phyloP scores from a whole-genome alignment of 2,888 invertebrate genomes.

The Congeria kusceri region DNA sequence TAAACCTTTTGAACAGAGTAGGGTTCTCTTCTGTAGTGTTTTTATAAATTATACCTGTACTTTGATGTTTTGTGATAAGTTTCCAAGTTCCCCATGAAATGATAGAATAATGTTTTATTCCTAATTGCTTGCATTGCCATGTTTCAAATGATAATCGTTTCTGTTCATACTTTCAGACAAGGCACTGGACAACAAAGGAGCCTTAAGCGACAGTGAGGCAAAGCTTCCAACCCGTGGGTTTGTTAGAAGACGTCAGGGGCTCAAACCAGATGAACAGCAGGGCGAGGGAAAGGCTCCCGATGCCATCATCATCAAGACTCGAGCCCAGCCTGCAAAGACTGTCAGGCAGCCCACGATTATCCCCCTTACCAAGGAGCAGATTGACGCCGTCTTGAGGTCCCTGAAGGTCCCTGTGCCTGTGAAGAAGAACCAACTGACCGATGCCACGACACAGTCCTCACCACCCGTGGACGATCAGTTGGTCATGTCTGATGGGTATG shows the following conservation, averaged over 20 bases:
- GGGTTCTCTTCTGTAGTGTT: no score
- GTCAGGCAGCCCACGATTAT: constrained; percentile 69
- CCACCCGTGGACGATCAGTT: constrained; percentile 31
- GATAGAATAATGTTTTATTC: no score
- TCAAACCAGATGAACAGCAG: constrained; percentile 34
- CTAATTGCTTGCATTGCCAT: no score
- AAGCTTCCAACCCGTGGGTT: constrained; percentile 61
- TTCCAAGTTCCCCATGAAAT: no score
- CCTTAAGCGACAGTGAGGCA: constrained; percentile 1
- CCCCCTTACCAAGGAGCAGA: constrained; percentile 76
- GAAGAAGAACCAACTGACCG: constrained; percentile 46
- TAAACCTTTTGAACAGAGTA: no score
- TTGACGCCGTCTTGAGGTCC: constrained; percentile 76
- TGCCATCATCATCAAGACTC: constrained; percentile 62
- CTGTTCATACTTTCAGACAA: no score
- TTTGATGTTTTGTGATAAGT: no score
- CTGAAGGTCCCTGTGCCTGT: constrained; percentile 75
- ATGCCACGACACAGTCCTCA: constrained; percentile 66
- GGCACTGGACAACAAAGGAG: background rate
- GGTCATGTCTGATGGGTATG: background rate
- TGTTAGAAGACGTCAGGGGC: constrained; percentile 37
- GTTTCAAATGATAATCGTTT: background rate
- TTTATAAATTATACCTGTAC: no score
- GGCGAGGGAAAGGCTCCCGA: constrained; percentile 25
- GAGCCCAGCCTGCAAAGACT: constrained; percentile 33